Conservation (phyloP, 2,888 invertebrate species). For the Empis stercorea region DNA sequence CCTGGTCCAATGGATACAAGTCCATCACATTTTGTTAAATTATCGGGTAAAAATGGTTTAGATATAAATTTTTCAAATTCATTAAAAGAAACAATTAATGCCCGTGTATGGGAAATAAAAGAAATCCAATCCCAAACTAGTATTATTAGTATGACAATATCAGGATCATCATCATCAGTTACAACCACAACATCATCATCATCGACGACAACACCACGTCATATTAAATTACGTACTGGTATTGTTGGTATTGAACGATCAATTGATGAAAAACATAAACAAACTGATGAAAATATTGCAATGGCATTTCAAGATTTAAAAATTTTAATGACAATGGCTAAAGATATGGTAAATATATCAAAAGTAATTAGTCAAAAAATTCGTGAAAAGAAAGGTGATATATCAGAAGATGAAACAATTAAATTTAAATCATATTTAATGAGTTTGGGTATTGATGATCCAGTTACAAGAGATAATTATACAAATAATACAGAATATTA, state of each 20-base stretch:
- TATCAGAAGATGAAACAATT: constrained; percentile 94
- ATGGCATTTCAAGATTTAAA: constrained; percentile 91
- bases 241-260: constrained; percentile 93
- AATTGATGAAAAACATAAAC: constrained; percentile 79
- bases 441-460: constrained; percentile 95
- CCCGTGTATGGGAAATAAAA: constrained; percentile 49
- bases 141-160: no score
- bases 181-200: not conserved
- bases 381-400: constrained; percentile 84
- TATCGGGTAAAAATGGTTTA: constrained; percentile 78
- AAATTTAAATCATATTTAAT: constrained; percentile 91
- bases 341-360: constrained; percentile 91
- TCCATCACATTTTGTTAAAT: constrained; percentile 58
- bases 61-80: constrained; percentile 48
- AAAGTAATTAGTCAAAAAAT: constrained; percentile 87
- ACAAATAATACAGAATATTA: constrained; percentile 78
- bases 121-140: constrained; percentile 14
- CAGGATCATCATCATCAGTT: constrained; percentile 7
- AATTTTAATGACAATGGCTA: constrained; percentile 90
- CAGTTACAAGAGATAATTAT: constrained; percentile 85
- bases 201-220: not conserved
- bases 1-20: constrained; percentile 66
- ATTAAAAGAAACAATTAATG: constrained; percentile 48
- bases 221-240: constrained; percentile 66
- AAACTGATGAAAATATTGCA: constrained; percentile 82